Percentiles rank a stretch among this genome's conserved stretches.
Evolutionary conservation across 2,888 invertebrate species (phyloP).

Genomic region (Chalcis sispes): DNA sequence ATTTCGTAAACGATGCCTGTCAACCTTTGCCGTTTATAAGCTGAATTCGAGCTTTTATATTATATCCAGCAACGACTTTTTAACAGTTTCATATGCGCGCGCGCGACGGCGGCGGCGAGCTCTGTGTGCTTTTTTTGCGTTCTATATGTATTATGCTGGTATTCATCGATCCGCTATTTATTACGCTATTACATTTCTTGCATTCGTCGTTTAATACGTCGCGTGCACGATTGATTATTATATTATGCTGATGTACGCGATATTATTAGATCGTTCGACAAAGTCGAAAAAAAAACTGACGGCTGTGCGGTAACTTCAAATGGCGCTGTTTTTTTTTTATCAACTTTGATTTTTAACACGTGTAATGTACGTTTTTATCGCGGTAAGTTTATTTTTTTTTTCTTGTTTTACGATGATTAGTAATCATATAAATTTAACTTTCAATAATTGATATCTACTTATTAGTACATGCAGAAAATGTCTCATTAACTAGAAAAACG

Average conservation of each 20-base stretch:
- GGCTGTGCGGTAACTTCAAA: too few species aligned
- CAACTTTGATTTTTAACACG: too few species aligned
- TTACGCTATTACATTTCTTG: constrained; percentile 40
- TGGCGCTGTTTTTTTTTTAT: too few species aligned
- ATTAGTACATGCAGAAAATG: too few species aligned
- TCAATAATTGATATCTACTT: too few species aligned
- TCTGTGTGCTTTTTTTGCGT: background rate
- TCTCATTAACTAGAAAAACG: too few species aligned
- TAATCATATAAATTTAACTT: too few species aligned
- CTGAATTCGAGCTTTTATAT: background rate
- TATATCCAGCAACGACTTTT: constrained; percentile 1
- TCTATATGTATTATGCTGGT: constrained; percentile 20
- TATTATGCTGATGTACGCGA: constrained; percentile 31
- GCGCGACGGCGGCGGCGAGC: background rate
- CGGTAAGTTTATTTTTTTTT: too few species aligned
- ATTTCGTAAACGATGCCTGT: constrained; percentile 9
- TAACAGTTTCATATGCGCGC: constrained; percentile 18
- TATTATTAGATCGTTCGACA: background rate
- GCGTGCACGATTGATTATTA: constrained; percentile 27
- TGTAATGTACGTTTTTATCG: too few species aligned
- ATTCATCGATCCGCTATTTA: constrained; percentile 46
- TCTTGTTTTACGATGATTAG: too few species aligned
- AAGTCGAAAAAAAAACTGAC: too few species aligned
- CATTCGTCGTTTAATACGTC: constrained; percentile 30
- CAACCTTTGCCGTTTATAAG: background rate